These are phyloP conservation scores for Drosophila dives DNA, from an alignment of 2,888 invertebrate species.

Conservation along the genomic window DNA sequence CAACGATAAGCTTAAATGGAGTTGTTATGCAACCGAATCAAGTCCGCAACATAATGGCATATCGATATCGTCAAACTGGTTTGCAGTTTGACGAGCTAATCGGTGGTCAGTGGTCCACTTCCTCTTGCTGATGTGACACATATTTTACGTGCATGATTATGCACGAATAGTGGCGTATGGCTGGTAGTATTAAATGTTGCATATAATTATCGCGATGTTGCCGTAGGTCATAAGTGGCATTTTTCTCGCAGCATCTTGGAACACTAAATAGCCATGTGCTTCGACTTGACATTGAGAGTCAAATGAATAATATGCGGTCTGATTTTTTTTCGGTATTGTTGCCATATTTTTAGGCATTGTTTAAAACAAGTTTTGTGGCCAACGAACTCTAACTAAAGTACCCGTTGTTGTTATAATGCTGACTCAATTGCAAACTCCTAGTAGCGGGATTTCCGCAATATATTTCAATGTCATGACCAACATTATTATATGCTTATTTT, in stretches of 20 bases:
- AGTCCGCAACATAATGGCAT: slow-evolving; percentile 35
- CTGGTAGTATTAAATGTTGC: slow-evolving; percentile 5
- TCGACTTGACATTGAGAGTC: slow-evolving; percentile 76
- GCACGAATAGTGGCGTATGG: slow-evolving; percentile 7
- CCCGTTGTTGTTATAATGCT: slow-evolving; percentile 23
- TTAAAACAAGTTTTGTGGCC: slow-evolving; percentile 61
- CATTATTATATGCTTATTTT: slow-evolving; percentile 14
- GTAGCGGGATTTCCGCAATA: slow-evolving; percentile 54
- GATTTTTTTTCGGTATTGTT: slow-evolving; percentile 32
- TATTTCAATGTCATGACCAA: slow-evolving; percentile 67
- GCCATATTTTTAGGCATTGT: slow-evolving; percentile 36
- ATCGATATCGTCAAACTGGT: slow-evolving; percentile 44
- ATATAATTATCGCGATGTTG: slow-evolving; percentile 41
- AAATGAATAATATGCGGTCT: slow-evolving; percentile 55
- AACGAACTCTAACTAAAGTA: slow-evolving; percentile 58
- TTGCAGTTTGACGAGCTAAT: slow-evolving; percentile 13
- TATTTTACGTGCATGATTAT: slow-evolving; percentile 30
- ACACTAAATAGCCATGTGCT: slow-evolving; percentile 50
- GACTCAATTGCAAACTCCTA: slow-evolving; percentile 59
- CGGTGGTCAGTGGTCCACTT: slow-evolving; percentile 47
- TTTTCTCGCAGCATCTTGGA: slow-evolving; percentile 44
- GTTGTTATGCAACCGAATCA: slow-evolving; percentile 54
- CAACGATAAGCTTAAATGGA: slow-evolving; percentile 25
- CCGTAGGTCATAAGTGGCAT: slow-evolving; percentile 69
- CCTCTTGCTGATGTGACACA: slow-evolving; percentile 51